Base-by-base conservation (phyloP, 2,113 vertebrate species). In the Raphicerus campestris region DNA sequence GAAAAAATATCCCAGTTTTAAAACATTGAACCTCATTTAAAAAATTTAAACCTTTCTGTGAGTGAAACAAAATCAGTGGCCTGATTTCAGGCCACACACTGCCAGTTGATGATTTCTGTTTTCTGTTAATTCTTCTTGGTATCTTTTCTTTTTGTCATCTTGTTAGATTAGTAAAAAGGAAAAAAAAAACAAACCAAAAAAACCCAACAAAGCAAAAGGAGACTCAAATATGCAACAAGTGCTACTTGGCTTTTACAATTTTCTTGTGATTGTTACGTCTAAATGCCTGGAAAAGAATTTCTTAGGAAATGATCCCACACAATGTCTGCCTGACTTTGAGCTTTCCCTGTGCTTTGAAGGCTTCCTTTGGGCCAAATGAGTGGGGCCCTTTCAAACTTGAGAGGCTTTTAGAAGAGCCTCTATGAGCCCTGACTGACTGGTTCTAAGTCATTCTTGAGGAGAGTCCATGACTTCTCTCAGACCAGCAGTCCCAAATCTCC, bases 61-160 rank as follows among this genome's bases (percentile, higher is more conserved):
- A 45, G 24, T 51, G 49, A 93, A 97, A 91, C 24, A 77, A 80
- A 94, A 84, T 51, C 77, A 87, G 55, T 14, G 35, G 17, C 39
- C 15, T 75, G 55, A 60, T 56, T 90, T 77, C 32, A 93, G 89
- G 32, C 11, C 63, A 78, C 3, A 73, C 32, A 70, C 13, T 93
- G 56, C 53, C 77, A 30, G 70, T 28, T 70, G 35, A 51, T n/a
- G 56, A 81, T 75, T 26, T 87, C 75, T 87, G 28, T 81, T 96
- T 94, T n/a, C 45, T 83, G 87, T 84, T 93, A 26, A 42, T 75
- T 87, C 73, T 84, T 47, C 19, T 91, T 94, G 47, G 70, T 70
- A 61, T 5, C 28, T 96, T 94, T 97, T 92, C 28, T n/a, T 97
- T 35, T 94, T 39, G 15, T 58, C 87, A 77, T 96, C n/a, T 66